Evolutionary conservation across 2,888 invertebrate genomes (phyloP), one percentile per base, ranked within the genome.

Genomic region (Drosophila flavopinicola): DNA sequence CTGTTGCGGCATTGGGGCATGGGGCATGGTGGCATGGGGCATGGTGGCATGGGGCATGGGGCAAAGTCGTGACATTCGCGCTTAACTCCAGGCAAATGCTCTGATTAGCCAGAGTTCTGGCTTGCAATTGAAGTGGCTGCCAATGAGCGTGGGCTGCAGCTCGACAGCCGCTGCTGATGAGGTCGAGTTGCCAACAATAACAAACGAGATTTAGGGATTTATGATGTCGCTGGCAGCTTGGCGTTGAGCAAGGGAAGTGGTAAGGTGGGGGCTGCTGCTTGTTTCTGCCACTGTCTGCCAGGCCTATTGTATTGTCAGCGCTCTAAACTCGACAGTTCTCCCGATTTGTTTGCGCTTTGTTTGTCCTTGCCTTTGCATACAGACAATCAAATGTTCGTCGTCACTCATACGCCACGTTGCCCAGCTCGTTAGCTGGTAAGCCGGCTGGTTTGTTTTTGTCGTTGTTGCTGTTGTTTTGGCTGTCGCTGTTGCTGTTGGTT

Each of bases 131-230:
- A 76, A 79, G 84, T 75, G 75, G 45, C 29, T 70, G 60, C 41
- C 52, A 56, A 44, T 60, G 52, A 27, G 59, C 30, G 41, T 47
- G 54, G 58, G 39, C 23, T 54, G 52, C 48, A 39, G 39, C 41
- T 42, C 44, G 51, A 35, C 57, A 10, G 17, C 24, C 9, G 41
- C 48, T 30, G 44, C 65, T 75, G 85, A 75, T 72, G 69, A 87
- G 83, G 85, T 75, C 67, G 76, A 73, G 57, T 88, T 85, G 76
- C 84, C 67, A 87, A 86, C 85, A 87, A 84, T 84, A 87, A 86
- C 87, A 85, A 66, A 58, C 76, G 65, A 83, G 86, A 80, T 87
- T 86, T 49, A 73, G 73, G 86, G 84, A 87, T 88, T 88, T 85
- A 85, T 88, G 85, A 78, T 76, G 85, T 75, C 69, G 67, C 20